A percentile compares a stretch with the other conserved stretches of the same genome.
phyloP scores from a whole-genome alignment of 2,888 invertebrate species.

The Drosophila ustulata region DNA sequence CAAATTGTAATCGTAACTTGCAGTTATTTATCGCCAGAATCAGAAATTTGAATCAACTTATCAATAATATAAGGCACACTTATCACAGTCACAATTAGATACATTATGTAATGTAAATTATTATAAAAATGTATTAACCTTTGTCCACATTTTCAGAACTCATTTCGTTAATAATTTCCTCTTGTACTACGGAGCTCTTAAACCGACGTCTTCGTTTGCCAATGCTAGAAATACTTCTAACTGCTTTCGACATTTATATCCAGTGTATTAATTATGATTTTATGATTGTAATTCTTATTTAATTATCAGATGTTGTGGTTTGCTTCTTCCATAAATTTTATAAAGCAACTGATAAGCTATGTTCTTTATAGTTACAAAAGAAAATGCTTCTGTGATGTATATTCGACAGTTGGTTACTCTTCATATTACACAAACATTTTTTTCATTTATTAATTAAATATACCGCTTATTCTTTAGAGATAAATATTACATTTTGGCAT shows the following conservation, averaged over 20 bases:
- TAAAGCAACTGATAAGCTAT: conserved; percentile 9
- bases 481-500: too few relatives aligned
- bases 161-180: not conserved
- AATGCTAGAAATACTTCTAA: conserved; percentile 3
- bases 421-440: not conserved
- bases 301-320: conserved; percentile 8
- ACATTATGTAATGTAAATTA: not conserved
- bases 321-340: conserved; percentile 7
- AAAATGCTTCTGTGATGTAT: not conserved
- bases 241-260: conserved; percentile 3
- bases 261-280: conserved; percentile 8
- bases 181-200: not conserved
- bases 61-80: not conserved
- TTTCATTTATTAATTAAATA: too few relatives aligned
- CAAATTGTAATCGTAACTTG: not conserved
- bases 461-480: too few relatives aligned
- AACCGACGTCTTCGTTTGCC: not conserved
- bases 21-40: not conserved
- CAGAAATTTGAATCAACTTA: not conserved
- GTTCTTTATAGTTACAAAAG: not conserved
- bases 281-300: conserved; percentile 6
- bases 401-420: not conserved
- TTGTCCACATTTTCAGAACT: conserved; percentile 7
- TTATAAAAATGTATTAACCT: conserved; percentile 4
- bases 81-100: not conserved